phyloP scores from a whole-genome alignment of 2,888 invertebrate species.

The Phrixothrix hirtus region DNA sequence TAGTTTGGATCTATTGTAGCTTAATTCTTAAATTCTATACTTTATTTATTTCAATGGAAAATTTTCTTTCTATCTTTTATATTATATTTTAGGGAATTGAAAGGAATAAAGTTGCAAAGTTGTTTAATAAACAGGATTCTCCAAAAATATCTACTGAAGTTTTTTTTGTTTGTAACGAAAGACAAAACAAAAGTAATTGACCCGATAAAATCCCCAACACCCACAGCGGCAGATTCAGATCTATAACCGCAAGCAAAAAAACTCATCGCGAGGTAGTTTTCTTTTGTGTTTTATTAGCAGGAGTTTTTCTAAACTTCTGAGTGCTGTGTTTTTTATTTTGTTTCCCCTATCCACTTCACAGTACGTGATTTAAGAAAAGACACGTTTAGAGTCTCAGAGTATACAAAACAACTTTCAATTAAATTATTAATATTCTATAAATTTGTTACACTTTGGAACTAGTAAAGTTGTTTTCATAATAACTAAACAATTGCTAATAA shows the following conservation, averaged over 20 bases:
- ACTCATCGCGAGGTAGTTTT: conserved; percentile 6
- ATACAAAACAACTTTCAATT: no score
- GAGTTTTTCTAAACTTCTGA: background rate
- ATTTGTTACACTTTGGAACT: background rate
- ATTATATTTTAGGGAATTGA: background rate
- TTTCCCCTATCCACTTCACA: background rate
- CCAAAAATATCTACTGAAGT: conserved; percentile 10
- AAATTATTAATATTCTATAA: background rate
- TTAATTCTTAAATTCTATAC: no score
- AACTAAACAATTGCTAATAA: no score
- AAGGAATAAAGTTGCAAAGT: background rate
- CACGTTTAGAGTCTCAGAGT: background rate
- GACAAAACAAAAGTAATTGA: conserved; percentile 14
- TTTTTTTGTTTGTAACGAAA: conserved; percentile 8
- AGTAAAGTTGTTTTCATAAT: no score
- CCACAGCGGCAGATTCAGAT: conserved; percentile 12
- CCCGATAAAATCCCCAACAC: conserved; percentile 12
- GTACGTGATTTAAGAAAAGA: background rate
- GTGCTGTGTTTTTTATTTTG: background rate
- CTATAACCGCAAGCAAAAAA: conserved; percentile 17
- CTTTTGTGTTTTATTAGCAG: conserved; percentile 6
- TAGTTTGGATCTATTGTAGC: no score
- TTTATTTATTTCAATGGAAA: background rate
- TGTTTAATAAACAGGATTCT: conserved; percentile 6
- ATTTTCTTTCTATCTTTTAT: background rate